phyloP scores from a whole-genome alignment of 2,113 vertebrate genomes.

The Nyctibius bracteatus region DNA sequence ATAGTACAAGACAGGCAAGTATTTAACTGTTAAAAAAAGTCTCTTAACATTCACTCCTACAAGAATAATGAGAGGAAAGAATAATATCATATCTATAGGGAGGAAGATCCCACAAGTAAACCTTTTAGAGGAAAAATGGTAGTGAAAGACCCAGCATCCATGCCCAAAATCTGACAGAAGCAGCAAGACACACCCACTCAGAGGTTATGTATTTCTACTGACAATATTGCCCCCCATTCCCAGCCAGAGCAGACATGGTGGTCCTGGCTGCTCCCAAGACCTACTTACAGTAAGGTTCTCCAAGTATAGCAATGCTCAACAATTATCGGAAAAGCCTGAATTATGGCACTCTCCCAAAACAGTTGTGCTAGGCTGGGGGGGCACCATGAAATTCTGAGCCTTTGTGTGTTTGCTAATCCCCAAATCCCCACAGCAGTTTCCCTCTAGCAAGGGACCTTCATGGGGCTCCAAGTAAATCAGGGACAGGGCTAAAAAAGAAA shows the following conservation, averaged over 20 bases:
- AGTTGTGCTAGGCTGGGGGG: background rate
- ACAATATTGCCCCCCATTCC: background rate
- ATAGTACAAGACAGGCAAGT: background rate
- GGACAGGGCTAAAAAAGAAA: conserved; percentile 4
- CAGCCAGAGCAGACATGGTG: background rate
- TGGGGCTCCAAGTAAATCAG: background rate
- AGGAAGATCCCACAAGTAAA: background rate
- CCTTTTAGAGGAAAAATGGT: background rate
- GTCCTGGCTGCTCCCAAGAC: background rate
- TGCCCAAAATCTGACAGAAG: background rate
- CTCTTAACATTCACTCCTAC: background rate
- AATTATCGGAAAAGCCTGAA: background rate
- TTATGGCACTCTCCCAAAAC: background rate
- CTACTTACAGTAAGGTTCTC: background rate
- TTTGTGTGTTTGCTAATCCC: background rate
- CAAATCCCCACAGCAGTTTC: background rate
- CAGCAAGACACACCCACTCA: background rate
- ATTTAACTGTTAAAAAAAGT: background rate
- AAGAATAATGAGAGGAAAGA: background rate
- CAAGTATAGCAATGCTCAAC: background rate
- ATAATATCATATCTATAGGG: background rate
- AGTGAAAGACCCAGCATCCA: background rate
- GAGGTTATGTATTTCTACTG: background rate
- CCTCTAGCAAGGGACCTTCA: background rate
- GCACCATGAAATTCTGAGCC: background rate